Evolutionary conservation across 1,140 invertebrate genomes (phyloP).

Genomic region (Drosophila miranda): DNA sequence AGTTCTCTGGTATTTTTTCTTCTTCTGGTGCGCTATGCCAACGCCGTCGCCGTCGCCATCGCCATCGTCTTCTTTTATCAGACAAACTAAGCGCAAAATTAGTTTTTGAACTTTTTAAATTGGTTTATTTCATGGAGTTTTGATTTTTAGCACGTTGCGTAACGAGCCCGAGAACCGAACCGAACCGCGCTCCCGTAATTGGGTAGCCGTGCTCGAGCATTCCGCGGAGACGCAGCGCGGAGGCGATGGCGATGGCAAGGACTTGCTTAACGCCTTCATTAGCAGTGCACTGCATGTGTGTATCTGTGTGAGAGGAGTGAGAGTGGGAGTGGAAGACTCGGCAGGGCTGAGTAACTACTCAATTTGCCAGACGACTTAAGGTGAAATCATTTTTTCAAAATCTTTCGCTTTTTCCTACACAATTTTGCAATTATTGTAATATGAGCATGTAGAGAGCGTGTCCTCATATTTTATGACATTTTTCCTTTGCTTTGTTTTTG

Average conservation of each 20-base stretch:
- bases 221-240: slow-evolving; percentile 17
- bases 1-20: slow-evolving; percentile 36
- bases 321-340: slow-evolving; percentile 4
- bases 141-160: slow-evolving; percentile 81
- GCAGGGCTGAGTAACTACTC: slow-evolving; percentile 58
- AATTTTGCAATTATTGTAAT: slow-evolving; percentile 79
- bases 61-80: slow-evolving; percentile 73
- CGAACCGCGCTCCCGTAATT: slow-evolving; percentile 60
- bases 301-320: slow-evolving; percentile 4
- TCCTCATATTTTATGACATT: slow-evolving; percentile 67
- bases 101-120: slow-evolving; percentile 82
- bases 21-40: slow-evolving; percentile 36
- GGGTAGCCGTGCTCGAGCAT: slow-evolving; percentile 58
- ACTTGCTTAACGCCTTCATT: slow-evolving; percentile 75
- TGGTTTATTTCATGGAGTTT: slow-evolving; percentile 82
- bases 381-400: slow-evolving; percentile 67
- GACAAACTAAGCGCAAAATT: slow-evolving; percentile 82
- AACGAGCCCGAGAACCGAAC: slow-evolving; percentile 65
- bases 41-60: slow-evolving; percentile 33
- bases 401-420: slow-evolving; percentile 55
- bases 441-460: slow-evolving; percentile 42
- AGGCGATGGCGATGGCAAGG: neutral
- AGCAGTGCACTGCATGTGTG: slow-evolving; percentile 33
- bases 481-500: slow-evolving; percentile 35
- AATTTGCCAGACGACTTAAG: slow-evolving; percentile 73